phyloP scores from a whole-genome alignment of 2,888 invertebrate species.

The Halictus quadricinctus region DNA sequence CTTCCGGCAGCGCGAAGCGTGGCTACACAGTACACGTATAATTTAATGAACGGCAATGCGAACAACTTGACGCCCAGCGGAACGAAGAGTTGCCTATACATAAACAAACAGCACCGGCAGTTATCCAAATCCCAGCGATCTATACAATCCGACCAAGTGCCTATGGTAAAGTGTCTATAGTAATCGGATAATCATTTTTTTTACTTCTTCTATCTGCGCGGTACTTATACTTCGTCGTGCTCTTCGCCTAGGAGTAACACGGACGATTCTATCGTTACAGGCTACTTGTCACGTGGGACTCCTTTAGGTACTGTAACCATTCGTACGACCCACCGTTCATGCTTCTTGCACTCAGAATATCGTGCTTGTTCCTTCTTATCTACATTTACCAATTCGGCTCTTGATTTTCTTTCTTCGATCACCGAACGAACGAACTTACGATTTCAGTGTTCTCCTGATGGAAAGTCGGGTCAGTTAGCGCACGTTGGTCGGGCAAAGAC shows the following conservation, averaged over 20 bases:
- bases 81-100: slow-evolving; percentile 77
- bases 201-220: not conserved
- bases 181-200: not conserved
- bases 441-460: slow-evolving; percentile 56
- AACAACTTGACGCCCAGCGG: slow-evolving; percentile 71
- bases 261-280: slow-evolving; percentile 79
- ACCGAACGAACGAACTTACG: not conserved
- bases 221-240: not conserved
- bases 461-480: slow-evolving; percentile 46
- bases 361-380: not conserved
- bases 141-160: slow-evolving; percentile 77
- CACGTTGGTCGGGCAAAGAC: slow-evolving; percentile 45
- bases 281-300: slow-evolving; percentile 80
- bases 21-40: slow-evolving; percentile 75
- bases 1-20: slow-evolving; percentile 54
- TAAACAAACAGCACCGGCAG: slow-evolving; percentile 72
- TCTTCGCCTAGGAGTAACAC: slow-evolving; percentile 64
- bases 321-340: slow-evolving; percentile 45
- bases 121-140: slow-evolving; percentile 77
- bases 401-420: not conserved
- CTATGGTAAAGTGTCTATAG: slow-evolving; percentile 68
- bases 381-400: not conserved
- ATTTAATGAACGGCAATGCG: slow-evolving; percentile 70
- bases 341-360: slow-evolving; percentile 40
- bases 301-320: slow-evolving; percentile 80